phyloP scores from a whole-genome alignment of 1,140 invertebrate species.

The Nylanderia fulva region DNA sequence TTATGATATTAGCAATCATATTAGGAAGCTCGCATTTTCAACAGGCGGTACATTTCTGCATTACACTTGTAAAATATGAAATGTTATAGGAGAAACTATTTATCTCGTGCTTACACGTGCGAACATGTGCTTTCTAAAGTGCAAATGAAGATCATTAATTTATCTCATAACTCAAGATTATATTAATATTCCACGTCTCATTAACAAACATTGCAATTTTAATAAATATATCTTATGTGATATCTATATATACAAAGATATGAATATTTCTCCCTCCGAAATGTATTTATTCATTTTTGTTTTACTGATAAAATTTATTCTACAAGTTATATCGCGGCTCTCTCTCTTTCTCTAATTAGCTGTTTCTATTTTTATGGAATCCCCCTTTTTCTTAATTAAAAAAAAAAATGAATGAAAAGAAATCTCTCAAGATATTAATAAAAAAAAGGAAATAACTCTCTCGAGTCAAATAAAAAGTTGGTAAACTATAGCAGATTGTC shows the following conservation, averaged over 20 bases:
- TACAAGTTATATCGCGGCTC: neutral
- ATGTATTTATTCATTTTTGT: neutral
- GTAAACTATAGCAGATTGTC: neutral
- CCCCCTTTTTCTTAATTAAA: neutral
- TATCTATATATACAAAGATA: neutral
- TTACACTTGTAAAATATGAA: neutral
- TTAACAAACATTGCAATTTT: neutral
- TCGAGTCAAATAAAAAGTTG: neutral
- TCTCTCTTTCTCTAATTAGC: no score
- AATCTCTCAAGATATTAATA: neutral
- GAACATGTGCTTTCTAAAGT: neutral
- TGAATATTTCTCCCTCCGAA: neutral
- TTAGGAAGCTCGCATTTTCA: neutral
- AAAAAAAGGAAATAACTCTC: neutral
- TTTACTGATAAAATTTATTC: neutral
- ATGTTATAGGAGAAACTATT: neutral
- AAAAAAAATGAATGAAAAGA: neutral
- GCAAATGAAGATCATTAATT: neutral
- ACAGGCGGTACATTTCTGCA: neutral
- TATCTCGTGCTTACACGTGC: neutral
- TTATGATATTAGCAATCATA: slow-evolving; percentile 12
- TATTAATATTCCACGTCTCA: neutral
- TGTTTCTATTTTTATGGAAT: neutral
- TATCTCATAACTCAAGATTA: neutral
- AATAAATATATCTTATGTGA: neutral